Base-by-base conservation (phyloP, 2,888 invertebrate genomes). In the Atherix ibis region DNA sequence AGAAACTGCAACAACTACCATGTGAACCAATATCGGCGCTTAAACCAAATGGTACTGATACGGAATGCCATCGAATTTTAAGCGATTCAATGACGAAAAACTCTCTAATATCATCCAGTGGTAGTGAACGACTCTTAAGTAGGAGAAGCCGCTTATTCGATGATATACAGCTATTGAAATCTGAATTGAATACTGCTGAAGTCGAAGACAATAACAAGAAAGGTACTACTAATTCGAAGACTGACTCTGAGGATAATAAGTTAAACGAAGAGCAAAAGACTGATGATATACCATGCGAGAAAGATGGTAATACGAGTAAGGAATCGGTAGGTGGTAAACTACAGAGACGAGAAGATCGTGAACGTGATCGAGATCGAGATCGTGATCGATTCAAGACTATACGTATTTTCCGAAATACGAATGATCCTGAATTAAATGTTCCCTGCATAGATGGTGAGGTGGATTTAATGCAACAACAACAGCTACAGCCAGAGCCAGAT, bases 321-420 rank as follows among this genome's bases (percentile, higher is more conserved):
- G n/a, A n/a, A n/a, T n/a, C n/a, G n/a, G n/a, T n/a, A n/a, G n/a
- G n/a, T 29, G 22, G 28, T 36, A 36, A 37, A 39, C 25, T 35
- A 30, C 36, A 5, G 30, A 16, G 18, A n/a, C 15, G n/a, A 44
- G 44, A 27, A 49, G 48, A 39, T 29, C 52, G 37, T 34, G 38
- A 48, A 5, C 52, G 52, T 34, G 52, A 54, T 31, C 54, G 54
- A 12, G 50, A 49, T 32, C 47, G 53, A 12, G 56, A 60, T 48
- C 54, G 58, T 10, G 59, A 61, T 40, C 56, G 61, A 16, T 61
- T 61, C 36, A 60, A 58, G 46, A 61, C 61, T n/a, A 60, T 59
- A 36, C 53, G 58, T 46, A 54, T 61, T 34, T 51, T 51, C 15
- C 56, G 50, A 32, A 42, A 37, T 46, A 41, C 46, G 32, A 35